Base-by-base conservation (phyloP, 1,140 invertebrate species). In the Wasmannia auropunctata region DNA sequence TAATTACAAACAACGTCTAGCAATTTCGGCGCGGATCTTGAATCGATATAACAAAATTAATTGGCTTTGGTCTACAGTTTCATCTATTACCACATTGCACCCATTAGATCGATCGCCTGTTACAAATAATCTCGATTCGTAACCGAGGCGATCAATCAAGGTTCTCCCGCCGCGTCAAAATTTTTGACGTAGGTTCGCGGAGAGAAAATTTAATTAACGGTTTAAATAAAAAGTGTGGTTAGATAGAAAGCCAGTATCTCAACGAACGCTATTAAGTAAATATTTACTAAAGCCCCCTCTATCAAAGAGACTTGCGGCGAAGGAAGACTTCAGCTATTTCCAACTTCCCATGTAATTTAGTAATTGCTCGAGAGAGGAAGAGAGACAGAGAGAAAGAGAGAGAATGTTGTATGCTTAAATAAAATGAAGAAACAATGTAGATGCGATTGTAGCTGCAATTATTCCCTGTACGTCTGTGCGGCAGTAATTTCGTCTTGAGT, bases 301-400 rank as follows among this genome's bases (percentile, higher is more conserved):
- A 19, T 37, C 28, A 34, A 10, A 28, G 25, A 80, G 22, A 80
- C 54, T 80, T 80, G 62, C 16, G 43, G 56, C 34, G 2, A 51
- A 80, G 14, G 5, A 69, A 80, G 11, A 60, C 77, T 80, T 51
- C 22, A 70, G 34, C 77, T 80, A 31, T 70, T 51, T 74, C 7
- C 22, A n/a, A 77, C 4, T 63, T 63, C 14, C 3, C 10, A 43
- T n/a, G 31, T 58, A 25, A 63, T 46, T 77, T 43, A 63, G 31
- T 19, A 62, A 76, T 60, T 56, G 16, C 7, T 76, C n/a, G 16
- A 22, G 10, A 16, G 11, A 25, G 69, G 19, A 7, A n/a, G n/a
- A n/a, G n/a, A n/a, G n/a, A n/a, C n/a, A n/a, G n/a, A n/a, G n/a
- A n/a, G n/a, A n/a, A n/a, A n/a, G n/a, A n/a, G n/a, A n/a, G n/a